These are phyloP conservation scores for Congeria kusceri DNA, from an alignment of 2,888 invertebrate genomes.

Conservation along the genomic window DNA sequence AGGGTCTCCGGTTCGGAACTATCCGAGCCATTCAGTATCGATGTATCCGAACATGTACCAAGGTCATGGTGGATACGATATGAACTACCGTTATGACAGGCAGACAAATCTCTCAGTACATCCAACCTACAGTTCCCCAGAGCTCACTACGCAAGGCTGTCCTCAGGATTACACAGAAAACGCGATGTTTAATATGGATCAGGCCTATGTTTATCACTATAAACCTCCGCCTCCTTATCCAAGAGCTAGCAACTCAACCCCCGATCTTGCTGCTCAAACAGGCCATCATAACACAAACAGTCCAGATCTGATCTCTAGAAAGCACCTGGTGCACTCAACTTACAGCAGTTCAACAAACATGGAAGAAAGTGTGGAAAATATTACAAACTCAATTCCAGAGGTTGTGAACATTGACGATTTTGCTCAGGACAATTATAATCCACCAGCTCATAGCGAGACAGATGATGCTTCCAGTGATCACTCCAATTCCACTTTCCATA, in stretches of 20 bases:
- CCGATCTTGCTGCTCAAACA: slow-evolving; percentile 89
- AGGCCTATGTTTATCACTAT: slow-evolving; percentile 89
- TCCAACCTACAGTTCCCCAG: slow-evolving; percentile 85
- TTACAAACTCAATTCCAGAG: slow-evolving; percentile 67
- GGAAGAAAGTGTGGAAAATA: slow-evolving; percentile 75
- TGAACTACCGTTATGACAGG: slow-evolving; percentile 71
- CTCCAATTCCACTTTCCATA: slow-evolving; percentile 79
- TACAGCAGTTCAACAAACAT: slow-evolving; percentile 70
- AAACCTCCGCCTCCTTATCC: slow-evolving; percentile 94
- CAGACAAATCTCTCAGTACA: slow-evolving; percentile 80
- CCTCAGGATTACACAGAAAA: slow-evolving; percentile 75
- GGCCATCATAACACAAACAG: slow-evolving; percentile 70
- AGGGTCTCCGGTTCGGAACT: slow-evolving; percentile 72
- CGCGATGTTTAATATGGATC: slow-evolving; percentile 70
- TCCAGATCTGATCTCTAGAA: slow-evolving; percentile 88
- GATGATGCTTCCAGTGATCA: slow-evolving; percentile 81
- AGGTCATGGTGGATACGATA: slow-evolving; percentile 66
- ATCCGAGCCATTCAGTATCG: slow-evolving; percentile 65
- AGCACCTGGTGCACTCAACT: slow-evolving; percentile 79
- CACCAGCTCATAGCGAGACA: slow-evolving; percentile 48
- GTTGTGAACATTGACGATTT: slow-evolving; percentile 53
- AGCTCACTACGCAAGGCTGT: slow-evolving; percentile 80
- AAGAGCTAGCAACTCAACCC: slow-evolving; percentile 91
- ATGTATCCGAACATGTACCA: slow-evolving; percentile 76
- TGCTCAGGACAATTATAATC: slow-evolving; percentile 2